phyloP scores from a whole-genome alignment of 2,888 invertebrate species.

The Deilephila porcellus region DNA sequence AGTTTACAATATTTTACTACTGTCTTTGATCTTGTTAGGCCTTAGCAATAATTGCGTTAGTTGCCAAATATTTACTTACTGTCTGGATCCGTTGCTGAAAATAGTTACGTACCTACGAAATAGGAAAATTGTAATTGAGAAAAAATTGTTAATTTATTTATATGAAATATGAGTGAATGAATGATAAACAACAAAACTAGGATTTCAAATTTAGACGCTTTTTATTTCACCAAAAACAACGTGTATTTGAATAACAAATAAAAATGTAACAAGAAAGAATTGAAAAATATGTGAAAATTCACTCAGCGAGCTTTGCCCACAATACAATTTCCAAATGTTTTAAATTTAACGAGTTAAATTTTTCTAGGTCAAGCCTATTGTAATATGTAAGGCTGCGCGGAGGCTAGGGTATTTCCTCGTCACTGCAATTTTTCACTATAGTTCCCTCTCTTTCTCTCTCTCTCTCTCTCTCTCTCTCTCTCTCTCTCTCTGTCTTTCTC shows the following conservation, averaged over 20 bases:
- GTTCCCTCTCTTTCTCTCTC: no score
- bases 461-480: no score
- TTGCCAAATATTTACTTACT: neutral
- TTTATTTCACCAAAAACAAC: neutral
- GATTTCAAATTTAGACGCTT: neutral
- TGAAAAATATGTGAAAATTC: neutral
- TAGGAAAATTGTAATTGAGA: neutral
- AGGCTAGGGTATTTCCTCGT: neutral
- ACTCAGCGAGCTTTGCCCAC: neutral
- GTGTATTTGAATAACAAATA: neutral
- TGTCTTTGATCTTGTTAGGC: neutral
- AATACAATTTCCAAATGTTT: slow-evolving; percentile 19
- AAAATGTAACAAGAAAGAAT: neutral
- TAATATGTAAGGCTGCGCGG: neutral
- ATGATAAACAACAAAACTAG: neutral
- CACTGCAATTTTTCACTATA: slow-evolving; percentile 19
- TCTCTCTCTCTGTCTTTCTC: no score
- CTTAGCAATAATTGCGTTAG: neutral
- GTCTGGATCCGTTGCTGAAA: neutral
- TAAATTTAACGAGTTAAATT: slow-evolving; percentile 8
- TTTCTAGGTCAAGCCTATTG: slow-evolving; percentile 23
- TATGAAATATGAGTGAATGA: no score
- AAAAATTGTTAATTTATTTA: no score
- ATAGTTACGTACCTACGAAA: neutral
- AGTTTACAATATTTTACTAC: slow-evolving; percentile 5